phyloP scores from a whole-genome alignment of 2,888 invertebrate species.

The Melieria crassipennis region DNA sequence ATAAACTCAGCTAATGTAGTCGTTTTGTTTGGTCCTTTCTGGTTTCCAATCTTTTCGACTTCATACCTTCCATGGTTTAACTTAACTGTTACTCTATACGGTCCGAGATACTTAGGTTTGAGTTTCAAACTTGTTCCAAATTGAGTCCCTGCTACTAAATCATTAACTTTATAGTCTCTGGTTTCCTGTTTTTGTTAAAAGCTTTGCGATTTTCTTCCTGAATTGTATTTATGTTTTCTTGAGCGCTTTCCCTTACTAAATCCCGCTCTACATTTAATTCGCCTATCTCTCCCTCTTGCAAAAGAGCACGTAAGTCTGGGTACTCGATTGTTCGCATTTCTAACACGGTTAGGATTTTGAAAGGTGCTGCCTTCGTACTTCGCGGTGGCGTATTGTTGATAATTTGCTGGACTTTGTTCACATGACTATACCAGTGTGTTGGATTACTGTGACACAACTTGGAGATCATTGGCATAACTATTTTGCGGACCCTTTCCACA shows the following conservation, averaged over 20 bases:
- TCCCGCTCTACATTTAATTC: constrained; percentile 9
- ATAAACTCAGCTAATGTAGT: constrained; percentile 6
- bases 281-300: not conserved
- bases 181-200: constrained; percentile 12
- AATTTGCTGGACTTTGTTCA: constrained; percentile 41
- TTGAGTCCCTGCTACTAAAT: constrained; percentile 30
- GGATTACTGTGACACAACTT: constrained; percentile 44
- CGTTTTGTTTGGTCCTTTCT: constrained; percentile 7
- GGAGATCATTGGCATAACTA: constrained; percentile 52
- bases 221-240: not conserved
- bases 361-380: constrained; percentile 35
- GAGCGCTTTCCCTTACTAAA: not conserved
- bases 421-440: constrained; percentile 50
- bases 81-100: constrained; percentile 11
- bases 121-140: constrained; percentile 26
- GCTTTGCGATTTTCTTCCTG: constrained; percentile 1
- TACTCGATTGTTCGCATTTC: not conserved
- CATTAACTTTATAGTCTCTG: constrained; percentile 15
- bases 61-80: constrained; percentile 33
- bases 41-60: constrained; percentile 24
- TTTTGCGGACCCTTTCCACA: constrained; percentile 53
- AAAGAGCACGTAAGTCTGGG: not conserved
- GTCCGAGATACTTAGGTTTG: constrained; percentile 32
- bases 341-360: constrained; percentile 24
- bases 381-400: constrained; percentile 44